Conservation (phyloP, 1,140 invertebrate genomes). For the Heliothis virescens region DNA sequence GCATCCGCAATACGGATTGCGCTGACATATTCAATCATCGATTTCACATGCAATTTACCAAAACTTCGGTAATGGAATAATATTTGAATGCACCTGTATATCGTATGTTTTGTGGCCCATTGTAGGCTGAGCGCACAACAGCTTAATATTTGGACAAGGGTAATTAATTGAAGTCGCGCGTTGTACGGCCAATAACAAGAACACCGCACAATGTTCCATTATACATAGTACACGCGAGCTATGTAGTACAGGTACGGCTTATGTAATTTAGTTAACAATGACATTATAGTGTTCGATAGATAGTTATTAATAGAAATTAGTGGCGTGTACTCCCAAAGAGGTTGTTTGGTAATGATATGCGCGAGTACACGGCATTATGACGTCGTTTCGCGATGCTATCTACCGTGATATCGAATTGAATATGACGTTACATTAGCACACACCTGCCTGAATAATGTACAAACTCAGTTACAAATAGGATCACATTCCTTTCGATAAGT, state of each 20-base stretch:
- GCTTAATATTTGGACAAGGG: constrained; percentile 58
- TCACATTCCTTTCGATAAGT: too few relatives aligned
- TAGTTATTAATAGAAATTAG: constrained; percentile 42
- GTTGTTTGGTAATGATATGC: constrained; percentile 38
- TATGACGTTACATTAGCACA: constrained; percentile 13
- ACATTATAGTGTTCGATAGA: constrained; percentile 44
- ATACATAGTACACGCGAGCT: constrained; percentile 46
- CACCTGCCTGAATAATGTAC: too few relatives aligned
- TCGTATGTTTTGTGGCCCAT: constrained; percentile 34
- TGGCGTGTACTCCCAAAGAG: constrained; percentile 41
- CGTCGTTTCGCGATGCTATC: constrained; percentile 13
- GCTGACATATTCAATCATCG: constrained; percentile 65
- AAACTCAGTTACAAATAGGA: too few relatives aligned
- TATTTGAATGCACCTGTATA: constrained; percentile 50
- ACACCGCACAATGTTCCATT: constrained; percentile 43
- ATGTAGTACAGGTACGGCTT: constrained; percentile 44
- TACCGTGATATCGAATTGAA: not conserved
- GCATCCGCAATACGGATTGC: constrained; percentile 59
- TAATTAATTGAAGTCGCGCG: constrained; percentile 58
- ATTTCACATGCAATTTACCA: constrained; percentile 62
- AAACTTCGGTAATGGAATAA: constrained; percentile 59
- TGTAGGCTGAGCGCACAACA: constrained; percentile 38
- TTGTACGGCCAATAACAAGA: constrained; percentile 53
- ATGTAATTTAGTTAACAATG: constrained; percentile 47
- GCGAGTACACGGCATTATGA: constrained; percentile 3